Conservation (phyloP, 2,113 vertebrate genomes). For the Rhineura floridana region DNA sequence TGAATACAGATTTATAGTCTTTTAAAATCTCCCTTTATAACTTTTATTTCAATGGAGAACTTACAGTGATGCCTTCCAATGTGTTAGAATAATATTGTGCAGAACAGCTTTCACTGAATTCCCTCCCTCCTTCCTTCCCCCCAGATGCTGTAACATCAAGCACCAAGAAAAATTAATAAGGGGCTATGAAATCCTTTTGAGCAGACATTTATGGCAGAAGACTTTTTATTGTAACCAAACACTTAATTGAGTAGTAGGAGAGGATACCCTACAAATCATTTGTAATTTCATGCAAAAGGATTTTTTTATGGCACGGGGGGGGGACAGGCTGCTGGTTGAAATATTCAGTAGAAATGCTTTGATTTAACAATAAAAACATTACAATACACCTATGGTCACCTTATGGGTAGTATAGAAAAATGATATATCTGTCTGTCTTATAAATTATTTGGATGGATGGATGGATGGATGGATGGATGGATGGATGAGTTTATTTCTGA, state of each 20-base stretch:
- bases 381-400: neutral
- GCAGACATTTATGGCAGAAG: constrained; percentile 8
- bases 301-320: neutral
- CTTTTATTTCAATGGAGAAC: constrained; percentile 53
- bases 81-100: constrained; percentile 34
- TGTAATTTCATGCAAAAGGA: neutral
- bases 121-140: neutral
- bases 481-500: too few relatives aligned
- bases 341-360: neutral
- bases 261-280: neutral
- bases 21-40: constrained; percentile 54
- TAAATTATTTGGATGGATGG: neutral
- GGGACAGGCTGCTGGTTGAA: neutral
- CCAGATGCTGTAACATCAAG: constrained; percentile 26
- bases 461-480: too few relatives aligned
- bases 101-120: constrained; percentile 22
- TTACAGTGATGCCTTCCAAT: constrained; percentile 46
- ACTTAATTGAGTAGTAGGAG: neutral
- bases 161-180: constrained; percentile 37
- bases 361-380: constrained; percentile 24
- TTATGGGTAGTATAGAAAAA: neutral
- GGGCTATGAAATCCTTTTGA: constrained; percentile 28
- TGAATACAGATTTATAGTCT: constrained; percentile 70
- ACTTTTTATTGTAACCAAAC: constrained; percentile 26
- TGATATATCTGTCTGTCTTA: neutral